Base-by-base conservation (phyloP, 1,140 invertebrate species). In the Nomia melanderi region DNA sequence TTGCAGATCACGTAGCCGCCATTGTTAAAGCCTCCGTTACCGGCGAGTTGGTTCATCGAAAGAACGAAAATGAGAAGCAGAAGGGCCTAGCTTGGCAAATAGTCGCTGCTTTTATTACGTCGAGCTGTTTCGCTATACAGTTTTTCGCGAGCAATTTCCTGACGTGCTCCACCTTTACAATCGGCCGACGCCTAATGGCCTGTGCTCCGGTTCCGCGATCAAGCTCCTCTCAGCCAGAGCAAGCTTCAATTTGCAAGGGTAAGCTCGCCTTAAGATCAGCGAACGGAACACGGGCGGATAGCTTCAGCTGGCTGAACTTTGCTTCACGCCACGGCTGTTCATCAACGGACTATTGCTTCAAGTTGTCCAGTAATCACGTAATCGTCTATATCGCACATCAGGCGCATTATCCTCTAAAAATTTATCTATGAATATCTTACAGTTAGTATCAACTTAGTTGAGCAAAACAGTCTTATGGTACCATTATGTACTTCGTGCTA, bases 231-330 rank as follows among this genome's bases (percentile, higher is more conserved):
- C 17, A 36, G 4, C 9, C 11, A n/a, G n/a, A 44, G 23, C 39
- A 0, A 20, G 33, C n/a, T 56, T 54, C 36, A 57, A 72, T 72
- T 72, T 62, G 57, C 70, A 62, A 72, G 70, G 57, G 41, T 60
- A 62, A 72, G 57, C 14, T 44, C 57, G 41, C 36, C 56, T 47
- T 27, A 17, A 25, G 20, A 36, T 44, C 36, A 59, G 31, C 11
- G 20, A 54, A 54, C n/a, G 39, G 66, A 29, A 66, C 31, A 12
- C 11, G 31, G n/a, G 23, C 54, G 29, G 27, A 17, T 47, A 14
- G 44, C 44, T 47, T 47, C 44, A 47, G 17, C 20, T 6, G 14
- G 44, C 44, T 4, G 6, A 29, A 59, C 41, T 47, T 50, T 11
- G 56, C 41, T 20, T 31, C 3, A 39, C 31, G n/a, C 44, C n/a